Evolutionary conservation across 2,113 vertebrate species (phyloP).

Genomic region (Pantherophis guttatus): DNA sequence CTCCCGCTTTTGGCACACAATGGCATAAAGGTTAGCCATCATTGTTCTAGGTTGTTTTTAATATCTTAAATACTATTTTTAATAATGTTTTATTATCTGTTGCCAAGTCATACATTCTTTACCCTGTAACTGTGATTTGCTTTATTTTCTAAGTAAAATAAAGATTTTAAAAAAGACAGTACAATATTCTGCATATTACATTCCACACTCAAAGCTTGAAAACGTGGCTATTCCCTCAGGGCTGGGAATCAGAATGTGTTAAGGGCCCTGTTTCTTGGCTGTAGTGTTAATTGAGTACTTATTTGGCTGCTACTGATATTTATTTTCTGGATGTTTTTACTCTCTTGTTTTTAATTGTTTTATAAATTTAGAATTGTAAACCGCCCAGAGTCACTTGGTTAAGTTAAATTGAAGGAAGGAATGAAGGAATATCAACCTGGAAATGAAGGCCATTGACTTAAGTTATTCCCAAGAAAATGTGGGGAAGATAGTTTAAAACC

Average conservation of each 20-base stretch:
- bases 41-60: not conserved
- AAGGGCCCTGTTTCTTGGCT: not conserved
- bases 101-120: not conserved
- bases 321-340: not conserved
- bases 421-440: not conserved
- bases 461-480: not conserved
- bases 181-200: not conserved
- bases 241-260: not conserved
- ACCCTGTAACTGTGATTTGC: not conserved
- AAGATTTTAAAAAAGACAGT: not conserved
- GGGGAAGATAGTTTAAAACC: not conserved
- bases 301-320: not conserved
- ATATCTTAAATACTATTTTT: not conserved
- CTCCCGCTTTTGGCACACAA: no score
- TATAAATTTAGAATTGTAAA: not conserved
- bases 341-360: not conserved
- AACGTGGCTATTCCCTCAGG: not conserved
- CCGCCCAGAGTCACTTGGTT: not conserved
- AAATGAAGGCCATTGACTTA: not conserved
- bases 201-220: not conserved
- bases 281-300: not conserved
- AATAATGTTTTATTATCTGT: not conserved
- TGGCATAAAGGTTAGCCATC: no score
- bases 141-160: not conserved
- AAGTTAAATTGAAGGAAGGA: no score